Base-by-base conservation (phyloP, 2,888 invertebrate genomes). In the Tenthredo livida region DNA sequence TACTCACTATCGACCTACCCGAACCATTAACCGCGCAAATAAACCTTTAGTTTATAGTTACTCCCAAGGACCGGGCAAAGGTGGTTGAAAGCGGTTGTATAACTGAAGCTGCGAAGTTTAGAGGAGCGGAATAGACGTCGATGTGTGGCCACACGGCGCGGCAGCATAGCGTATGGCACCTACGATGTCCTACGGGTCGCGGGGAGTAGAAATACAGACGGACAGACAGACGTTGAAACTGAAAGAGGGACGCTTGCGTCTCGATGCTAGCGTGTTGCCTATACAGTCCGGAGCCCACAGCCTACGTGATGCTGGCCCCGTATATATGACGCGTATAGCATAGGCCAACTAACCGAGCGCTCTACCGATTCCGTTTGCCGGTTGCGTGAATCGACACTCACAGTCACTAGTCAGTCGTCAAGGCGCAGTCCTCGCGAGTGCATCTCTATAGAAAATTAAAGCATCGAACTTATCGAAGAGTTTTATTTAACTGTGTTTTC, bases 241-340 rank as follows among this genome's bases (percentile, higher is more conserved):
- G 77, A 54, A 54, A 77, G 54, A 77, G 77, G 47, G 77, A 50
- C 77, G 77, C 50, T 29, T 54, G 77, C 50, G 75, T 75, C 75
- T 47, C 17, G 77, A 37, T 50, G 77, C 50, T 29, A 33, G 43
- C 21, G 3, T 47, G 43, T 75, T 75, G 77, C 50, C 82, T 47
- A 47, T 47, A 47, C 47, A 47, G 43, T 10, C 43, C 12, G 1
- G 2, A 43, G 47, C 47, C 47, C 2, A 47, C 47, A 47, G 47
- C 47, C 47, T 83, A 83, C 83, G 83, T 83, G 83, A 83, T 83
- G 70, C 33, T 83, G 83, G 65, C 70, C 83, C 83, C 83, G 83
- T 83, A 83, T 82, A 82, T 80, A 61, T 61, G 80, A 80, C 61
- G 80, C 80, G 80, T 40, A 77, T 40, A 77, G 10, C 58, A 61